Percentiles rank a stretch among this genome's conserved stretches.
These are phyloP conservation scores for Steinernema carpocapsae DNA, from an alignment of 2,888 invertebrate genomes.

Conservation along the genomic window DNA sequence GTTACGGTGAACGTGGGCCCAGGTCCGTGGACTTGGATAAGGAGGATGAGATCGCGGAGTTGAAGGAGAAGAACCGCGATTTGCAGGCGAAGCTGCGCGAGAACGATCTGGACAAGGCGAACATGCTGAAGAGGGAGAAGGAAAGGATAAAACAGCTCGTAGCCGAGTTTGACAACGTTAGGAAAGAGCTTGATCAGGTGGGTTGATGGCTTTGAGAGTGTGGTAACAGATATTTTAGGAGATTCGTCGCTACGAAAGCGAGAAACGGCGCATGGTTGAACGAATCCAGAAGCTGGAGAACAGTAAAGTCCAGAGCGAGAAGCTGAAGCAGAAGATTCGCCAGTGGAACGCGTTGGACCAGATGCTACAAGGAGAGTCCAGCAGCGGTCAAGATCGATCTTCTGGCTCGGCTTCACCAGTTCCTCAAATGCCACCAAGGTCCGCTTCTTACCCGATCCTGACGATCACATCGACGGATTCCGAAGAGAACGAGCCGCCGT, in stretches of 20 bases:
- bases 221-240: conserved; percentile 41
- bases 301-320: conserved; percentile 53
- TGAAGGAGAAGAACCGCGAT: conserved; percentile 34
- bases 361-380: conserved; percentile 20
- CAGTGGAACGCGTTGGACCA: conserved; percentile 28
- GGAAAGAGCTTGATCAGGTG: conserved; percentile 59
- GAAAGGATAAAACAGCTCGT: conserved; percentile 48
- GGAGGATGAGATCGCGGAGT: conserved; percentile 8
- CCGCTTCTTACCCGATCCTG: conserved; percentile 24
- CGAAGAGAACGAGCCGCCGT: conserved; percentile 1
- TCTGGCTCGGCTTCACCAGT: neutral
- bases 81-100: conserved; percentile 35
- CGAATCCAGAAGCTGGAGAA: conserved; percentile 57
- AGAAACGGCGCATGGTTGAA: conserved; percentile 58
- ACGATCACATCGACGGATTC: conserved; percentile 33
- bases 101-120: conserved; percentile 13
- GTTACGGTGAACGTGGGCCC: conserved; percentile 7
- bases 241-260: conserved; percentile 55
- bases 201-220: neutral
- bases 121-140: neutral
- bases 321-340: conserved; percentile 38
- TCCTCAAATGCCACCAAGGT: conserved; percentile 5
- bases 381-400: neutral
- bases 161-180: conserved; percentile 62
- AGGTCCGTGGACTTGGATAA: conserved; percentile 1